Evolutionary conservation across 2,797 vertebrate genomes (phyloP).

Genomic region (Scomberomorus guttatus): DNA sequence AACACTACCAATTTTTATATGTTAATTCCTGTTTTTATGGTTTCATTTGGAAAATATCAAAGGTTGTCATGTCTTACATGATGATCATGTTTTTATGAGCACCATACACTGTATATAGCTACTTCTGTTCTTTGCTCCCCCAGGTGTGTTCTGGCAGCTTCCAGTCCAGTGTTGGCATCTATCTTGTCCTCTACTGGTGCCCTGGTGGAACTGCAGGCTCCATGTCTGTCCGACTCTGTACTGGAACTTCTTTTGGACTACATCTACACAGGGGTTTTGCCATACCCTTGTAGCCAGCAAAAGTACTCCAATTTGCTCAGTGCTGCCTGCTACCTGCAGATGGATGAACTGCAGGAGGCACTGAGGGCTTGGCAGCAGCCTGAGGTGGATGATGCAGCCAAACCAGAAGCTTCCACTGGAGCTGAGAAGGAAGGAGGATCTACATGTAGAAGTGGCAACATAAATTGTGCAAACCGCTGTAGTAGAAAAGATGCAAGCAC

Average conservation of each 20-base stretch:
- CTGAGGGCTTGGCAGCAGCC: slow-evolving; percentile 53
- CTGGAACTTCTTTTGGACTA: slow-evolving; percentile 78
- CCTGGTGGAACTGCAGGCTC: slow-evolving; percentile 79
- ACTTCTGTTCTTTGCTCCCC: slow-evolving; percentile 8
- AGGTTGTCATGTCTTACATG: neutral
- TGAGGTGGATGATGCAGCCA: slow-evolving; percentile 8
- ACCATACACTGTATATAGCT: neutral
- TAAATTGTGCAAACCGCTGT: neutral
- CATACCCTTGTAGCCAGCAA: slow-evolving; percentile 43
- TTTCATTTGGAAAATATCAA: too few relatives aligned
- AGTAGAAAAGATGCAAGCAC: neutral
- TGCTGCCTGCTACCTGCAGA: slow-evolving; percentile 81
- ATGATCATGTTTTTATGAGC: neutral
- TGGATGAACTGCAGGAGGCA: slow-evolving; percentile 76
- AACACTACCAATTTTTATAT: too few relatives aligned
- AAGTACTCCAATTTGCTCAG: slow-evolving; percentile 67
- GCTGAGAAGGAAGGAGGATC: slow-evolving; percentile 16
- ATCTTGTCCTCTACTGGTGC: slow-evolving; percentile 72
- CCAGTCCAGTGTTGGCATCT: slow-evolving; percentile 82
- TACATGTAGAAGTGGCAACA: neutral
- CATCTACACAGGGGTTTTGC: slow-evolving; percentile 82
- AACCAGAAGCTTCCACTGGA: neutral
- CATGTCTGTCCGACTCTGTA: slow-evolving; percentile 73
- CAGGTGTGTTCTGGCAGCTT: slow-evolving; percentile 83
- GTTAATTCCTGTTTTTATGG: too few relatives aligned